These are phyloP conservation scores for Microplitis deprimator DNA, from an alignment of 2,888 invertebrate species.

Conservation along the genomic window DNA sequence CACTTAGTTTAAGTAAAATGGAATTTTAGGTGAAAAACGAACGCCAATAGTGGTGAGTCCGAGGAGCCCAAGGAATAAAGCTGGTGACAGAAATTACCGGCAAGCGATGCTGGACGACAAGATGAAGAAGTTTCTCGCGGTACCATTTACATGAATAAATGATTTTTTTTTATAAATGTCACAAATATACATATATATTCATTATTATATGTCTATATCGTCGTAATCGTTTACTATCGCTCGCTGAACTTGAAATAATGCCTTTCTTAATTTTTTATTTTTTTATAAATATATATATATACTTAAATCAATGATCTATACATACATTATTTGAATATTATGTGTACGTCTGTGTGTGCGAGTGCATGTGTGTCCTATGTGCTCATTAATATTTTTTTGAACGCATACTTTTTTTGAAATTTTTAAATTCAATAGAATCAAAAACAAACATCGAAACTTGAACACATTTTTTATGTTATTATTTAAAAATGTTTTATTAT, in stretches of 20 bases:
- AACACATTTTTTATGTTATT: too few relatives aligned
- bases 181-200: conserved; percentile 37
- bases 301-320: conserved; percentile 29
- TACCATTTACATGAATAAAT: conserved; percentile 71
- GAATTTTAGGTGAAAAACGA: conserved; percentile 67
- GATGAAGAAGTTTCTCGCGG: conserved; percentile 95
- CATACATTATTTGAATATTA: conserved; percentile 41
- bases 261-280: background rate
- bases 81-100: conserved; percentile 83
- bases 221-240: conserved; percentile 30
- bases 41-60: conserved; percentile 58
- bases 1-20: conserved; percentile 26
- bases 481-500: too few relatives aligned
- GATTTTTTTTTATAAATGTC: conserved; percentile 33
- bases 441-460: too few relatives aligned
- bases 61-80: conserved; percentile 75
- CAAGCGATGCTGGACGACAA: conserved; percentile 92
- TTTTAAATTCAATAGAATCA: too few relatives aligned
- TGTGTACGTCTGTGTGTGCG: conserved; percentile 59
- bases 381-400: conserved; percentile 35
- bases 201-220: conserved; percentile 33
- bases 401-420: too few relatives aligned
- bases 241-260: conserved; percentile 25
- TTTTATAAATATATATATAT: conserved; percentile 38
- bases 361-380: conserved; percentile 64